Percentiles rank a stretch among this genome's conserved stretches.
These are phyloP conservation scores for Vulpes ferrilata DNA, from an alignment of 2,113 vertebrate species.

Conservation along the genomic window DNA sequence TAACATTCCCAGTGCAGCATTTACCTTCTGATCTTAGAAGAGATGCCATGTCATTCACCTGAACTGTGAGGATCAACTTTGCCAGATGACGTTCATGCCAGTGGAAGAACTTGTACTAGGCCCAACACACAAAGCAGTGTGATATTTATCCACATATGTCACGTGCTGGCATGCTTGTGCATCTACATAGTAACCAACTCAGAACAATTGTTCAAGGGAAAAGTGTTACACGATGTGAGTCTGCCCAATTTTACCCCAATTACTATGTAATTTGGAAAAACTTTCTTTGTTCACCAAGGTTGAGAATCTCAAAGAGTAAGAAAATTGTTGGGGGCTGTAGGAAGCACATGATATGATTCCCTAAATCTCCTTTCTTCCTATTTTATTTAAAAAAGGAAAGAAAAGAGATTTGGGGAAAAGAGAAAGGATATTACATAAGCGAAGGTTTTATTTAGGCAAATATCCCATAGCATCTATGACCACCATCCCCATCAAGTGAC, in stretches of 20 bases:
- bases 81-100: neutral
- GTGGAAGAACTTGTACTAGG: neutral
- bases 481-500: neutral
- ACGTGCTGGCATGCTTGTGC: accelerated
- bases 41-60: neutral
- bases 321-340: neutral
- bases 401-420: neutral
- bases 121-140: too few relatives aligned
- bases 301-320: neutral
- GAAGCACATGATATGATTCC: neutral
- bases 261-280: neutral
- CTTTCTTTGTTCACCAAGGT: neutral
- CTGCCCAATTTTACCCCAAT: neutral
- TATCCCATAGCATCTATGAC: neutral
- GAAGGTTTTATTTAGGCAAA: neutral
- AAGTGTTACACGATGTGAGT: neutral
- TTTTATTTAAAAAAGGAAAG: neutral
- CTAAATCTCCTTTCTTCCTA: neutral
- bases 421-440: neutral
- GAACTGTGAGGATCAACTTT: neutral
- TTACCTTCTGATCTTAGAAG: neutral
- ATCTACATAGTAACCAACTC: neutral
- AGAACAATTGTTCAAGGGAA: neutral
- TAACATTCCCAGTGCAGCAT: accelerated
- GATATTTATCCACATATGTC: neutral